Evolutionary conservation across 2,797 vertebrate genomes (phyloP).

Genomic region (Erpetoichthys calabaricus): DNA sequence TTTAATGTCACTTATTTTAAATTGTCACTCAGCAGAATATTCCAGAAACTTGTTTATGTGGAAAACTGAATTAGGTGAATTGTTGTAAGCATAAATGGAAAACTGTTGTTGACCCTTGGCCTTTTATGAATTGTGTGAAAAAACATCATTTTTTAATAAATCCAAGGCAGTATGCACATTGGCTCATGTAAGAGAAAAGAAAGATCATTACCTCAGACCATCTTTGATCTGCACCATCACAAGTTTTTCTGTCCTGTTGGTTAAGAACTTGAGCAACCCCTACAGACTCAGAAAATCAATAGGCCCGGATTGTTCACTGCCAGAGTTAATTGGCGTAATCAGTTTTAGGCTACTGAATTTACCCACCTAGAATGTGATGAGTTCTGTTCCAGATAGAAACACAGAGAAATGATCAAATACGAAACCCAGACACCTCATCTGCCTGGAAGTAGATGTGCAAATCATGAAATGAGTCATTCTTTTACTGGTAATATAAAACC

Average conservation of each 20-base stretch:
- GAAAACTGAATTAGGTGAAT: no score
- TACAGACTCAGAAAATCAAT: conserved; percentile 16
- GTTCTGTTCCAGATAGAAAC: conserved; percentile 66
- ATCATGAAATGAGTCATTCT: no score
- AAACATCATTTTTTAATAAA: neutral
- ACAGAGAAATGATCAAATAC: conserved; percentile 60
- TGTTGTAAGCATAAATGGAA: conserved; percentile 30
- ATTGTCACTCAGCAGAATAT: no score
- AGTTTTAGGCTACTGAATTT: conserved; percentile 9
- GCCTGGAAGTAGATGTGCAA: conserved; percentile 27
- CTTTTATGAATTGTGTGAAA: no score
- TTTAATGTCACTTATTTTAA: no score
- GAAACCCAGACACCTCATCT: conserved; percentile 59
- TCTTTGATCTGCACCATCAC: conserved; percentile 60
- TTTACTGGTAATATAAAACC: no score
- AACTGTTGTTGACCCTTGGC: neutral
- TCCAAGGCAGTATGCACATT: neutral
- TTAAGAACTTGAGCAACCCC: conserved; percentile 65
- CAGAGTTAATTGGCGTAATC: neutral
- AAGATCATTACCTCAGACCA: conserved; percentile 50
- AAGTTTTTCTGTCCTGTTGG: conserved; percentile 58
- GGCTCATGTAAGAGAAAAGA: neutral
- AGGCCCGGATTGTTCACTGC: neutral
- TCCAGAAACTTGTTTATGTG: no score
- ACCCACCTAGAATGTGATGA: conserved; percentile 60